Conservation (phyloP, 2,888 invertebrate genomes). For the Diploptera punctata region DNA sequence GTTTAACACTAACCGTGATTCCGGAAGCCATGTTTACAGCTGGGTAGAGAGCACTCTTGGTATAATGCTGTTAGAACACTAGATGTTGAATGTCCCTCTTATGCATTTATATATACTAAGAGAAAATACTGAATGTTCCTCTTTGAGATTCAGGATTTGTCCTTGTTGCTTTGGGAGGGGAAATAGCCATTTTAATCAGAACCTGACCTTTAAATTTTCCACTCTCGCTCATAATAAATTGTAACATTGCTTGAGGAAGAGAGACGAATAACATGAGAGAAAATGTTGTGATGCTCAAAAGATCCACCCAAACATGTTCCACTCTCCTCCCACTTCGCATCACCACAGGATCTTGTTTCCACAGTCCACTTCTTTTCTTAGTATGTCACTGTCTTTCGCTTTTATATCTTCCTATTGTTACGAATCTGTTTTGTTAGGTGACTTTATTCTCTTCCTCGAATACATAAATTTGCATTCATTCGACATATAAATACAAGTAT, state of each 20-base stretch:
- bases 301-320: conserved; percentile 8
- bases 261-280: not conserved
- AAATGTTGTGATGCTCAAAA: not conserved
- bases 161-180: not conserved
- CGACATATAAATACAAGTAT: too few relatives aligned
- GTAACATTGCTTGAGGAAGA: not conserved
- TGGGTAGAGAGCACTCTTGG: not conserved
- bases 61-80: not conserved
- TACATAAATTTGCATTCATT: too few relatives aligned
- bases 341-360: not conserved
- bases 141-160: not conserved
- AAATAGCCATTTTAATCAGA: not conserved
- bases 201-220: not conserved
- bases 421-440: too few relatives aligned
- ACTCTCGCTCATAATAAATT: not conserved
- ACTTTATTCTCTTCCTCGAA: too few relatives aligned
- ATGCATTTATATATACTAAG: not conserved
- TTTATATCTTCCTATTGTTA: too few relatives aligned
- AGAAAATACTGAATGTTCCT: not conserved
- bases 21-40: conserved; percentile 20
- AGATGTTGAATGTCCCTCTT: not conserved
- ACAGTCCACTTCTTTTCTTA: not conserved
- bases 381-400: too few relatives aligned
- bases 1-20: conserved; percentile 6
- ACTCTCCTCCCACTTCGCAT: not conserved